phyloP scores from a whole-genome alignment of 2,113 vertebrate genomes.

The Alouatta palliata region DNA sequence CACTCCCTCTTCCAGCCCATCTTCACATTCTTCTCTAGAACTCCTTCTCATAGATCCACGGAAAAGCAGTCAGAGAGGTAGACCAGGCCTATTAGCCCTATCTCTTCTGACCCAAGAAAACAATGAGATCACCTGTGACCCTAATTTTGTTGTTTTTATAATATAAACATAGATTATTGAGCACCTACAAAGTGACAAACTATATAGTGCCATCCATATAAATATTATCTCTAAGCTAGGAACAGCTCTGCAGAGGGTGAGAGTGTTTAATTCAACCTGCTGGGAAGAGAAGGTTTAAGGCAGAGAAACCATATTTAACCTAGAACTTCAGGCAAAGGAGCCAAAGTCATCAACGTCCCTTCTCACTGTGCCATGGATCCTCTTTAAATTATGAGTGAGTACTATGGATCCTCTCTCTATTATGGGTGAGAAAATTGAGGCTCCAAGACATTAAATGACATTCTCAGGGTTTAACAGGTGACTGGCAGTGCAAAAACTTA shows the following conservation, averaged over 20 bases:
- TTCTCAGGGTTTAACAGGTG: background rate
- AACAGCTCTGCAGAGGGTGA: background rate
- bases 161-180: background rate
- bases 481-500: background rate
- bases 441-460: background rate
- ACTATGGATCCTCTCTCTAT: background rate
- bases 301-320: background rate
- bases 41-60: background rate
- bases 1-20: background rate
- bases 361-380: no score
- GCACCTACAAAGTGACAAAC: background rate
- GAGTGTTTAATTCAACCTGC: background rate
- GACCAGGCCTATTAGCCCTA: background rate
- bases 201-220: background rate
- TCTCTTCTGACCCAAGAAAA: background rate
- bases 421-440: background rate
- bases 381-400: background rate
- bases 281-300: background rate
- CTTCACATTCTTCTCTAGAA: background rate
- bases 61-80: background rate
- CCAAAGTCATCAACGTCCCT: background rate
- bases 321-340: constrained; percentile 7
- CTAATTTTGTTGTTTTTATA: background rate
- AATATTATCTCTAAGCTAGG: background rate
- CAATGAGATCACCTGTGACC: background rate